Base-by-base conservation (phyloP, 2,888 invertebrate genomes). In the Archips crataeganus region DNA sequence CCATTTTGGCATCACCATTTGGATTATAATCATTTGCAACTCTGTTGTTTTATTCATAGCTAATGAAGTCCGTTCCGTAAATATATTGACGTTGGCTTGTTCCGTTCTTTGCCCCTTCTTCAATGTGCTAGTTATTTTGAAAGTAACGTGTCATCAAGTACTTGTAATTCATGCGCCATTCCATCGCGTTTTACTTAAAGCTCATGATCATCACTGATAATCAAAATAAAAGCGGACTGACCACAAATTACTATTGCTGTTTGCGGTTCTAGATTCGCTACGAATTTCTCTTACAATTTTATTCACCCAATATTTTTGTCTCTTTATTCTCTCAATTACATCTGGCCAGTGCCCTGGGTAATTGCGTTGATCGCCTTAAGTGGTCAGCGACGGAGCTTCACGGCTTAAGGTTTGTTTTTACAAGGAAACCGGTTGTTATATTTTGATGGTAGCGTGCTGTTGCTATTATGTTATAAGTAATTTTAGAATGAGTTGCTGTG, bases 311-410 rank as follows among this genome's bases (percentile, higher is more conserved):
- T 69, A 61, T 76, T 77, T 78, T 78, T 77, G 77, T 80, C 76
- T 79, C 75, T 76, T 78, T 76, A 80, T 77, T 59, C 69, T 75
- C 74, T 78, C 80, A 81, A 64, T 81, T 81, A 81, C 79, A 74
- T 79, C 75, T 79, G 85, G 82, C 60, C 84, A 75, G 80, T 80
- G 84, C 82, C 82, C 82, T 76, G 76, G 65, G 59, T 68, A 51
- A 74, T 80, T 77, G 85, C 85, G 86, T 86, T 85, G 86, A 71
- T 82, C 75, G 72, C 79, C 82, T 81, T 78, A 86, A 87, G 83
- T 87, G 86, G 80, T 81, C 75, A 79, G 77, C 78, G 79, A 76
- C 77, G 70, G 74, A 61, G 65, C 68, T n/a, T 71, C 65, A 23
- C 54, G 59, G 63, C 49, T 66, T 34, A 61, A 63, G 57, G 49